Conservation (phyloP, 92 coral and sea anemone genomes). For the Paragorgia papillata region DNA sequence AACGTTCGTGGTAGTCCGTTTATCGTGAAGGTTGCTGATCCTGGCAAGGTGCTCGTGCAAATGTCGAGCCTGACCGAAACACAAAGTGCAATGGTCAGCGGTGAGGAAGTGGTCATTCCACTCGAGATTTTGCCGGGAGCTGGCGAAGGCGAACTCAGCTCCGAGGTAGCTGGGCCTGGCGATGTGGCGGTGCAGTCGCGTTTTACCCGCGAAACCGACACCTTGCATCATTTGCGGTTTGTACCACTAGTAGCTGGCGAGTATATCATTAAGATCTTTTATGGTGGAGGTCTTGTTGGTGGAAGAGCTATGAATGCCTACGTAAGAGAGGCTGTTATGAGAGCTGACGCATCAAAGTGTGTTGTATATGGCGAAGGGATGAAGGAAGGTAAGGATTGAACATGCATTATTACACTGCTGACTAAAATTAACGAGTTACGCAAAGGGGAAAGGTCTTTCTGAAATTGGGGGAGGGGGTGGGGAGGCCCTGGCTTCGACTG, state of each 20-base stretch:
- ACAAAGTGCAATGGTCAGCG: slow-evolving; percentile 61
- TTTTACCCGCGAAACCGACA: slow-evolving; percentile 76
- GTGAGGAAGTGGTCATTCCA: slow-evolving; percentile 87
- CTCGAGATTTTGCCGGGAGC: slow-evolving; percentile 85
- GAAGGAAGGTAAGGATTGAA: slow-evolving; percentile 64
- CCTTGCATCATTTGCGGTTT: slow-evolving; percentile 77
- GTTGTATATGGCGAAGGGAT: slow-evolving; percentile 83
- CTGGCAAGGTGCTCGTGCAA: slow-evolving; percentile 68
- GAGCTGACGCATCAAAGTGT: slow-evolving; percentile 61
- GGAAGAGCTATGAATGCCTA: slow-evolving; percentile 71
- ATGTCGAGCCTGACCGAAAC: slow-evolving; percentile 54
- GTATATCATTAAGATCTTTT: slow-evolving; percentile 71
- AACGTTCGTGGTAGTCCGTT: slow-evolving; percentile 91
- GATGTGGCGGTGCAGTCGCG: slow-evolving; percentile 69
- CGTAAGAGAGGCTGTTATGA: slow-evolving; percentile 51
- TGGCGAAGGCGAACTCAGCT: slow-evolving; percentile 90
- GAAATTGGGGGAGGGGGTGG: too few relatives aligned
- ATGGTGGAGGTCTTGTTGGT: slow-evolving; percentile 67
- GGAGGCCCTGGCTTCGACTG: too few relatives aligned
- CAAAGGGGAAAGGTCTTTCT: too few relatives aligned
- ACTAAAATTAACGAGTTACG: too few relatives aligned
- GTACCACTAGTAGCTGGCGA: slow-evolving; percentile 76
- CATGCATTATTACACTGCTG: neutral
- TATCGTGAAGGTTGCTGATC: slow-evolving; percentile 85
- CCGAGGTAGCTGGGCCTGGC: slow-evolving; percentile 77